These are phyloP conservation scores for Ditula angustiorana DNA, from an alignment of 2,888 invertebrate species.

Conservation along the genomic window DNA sequence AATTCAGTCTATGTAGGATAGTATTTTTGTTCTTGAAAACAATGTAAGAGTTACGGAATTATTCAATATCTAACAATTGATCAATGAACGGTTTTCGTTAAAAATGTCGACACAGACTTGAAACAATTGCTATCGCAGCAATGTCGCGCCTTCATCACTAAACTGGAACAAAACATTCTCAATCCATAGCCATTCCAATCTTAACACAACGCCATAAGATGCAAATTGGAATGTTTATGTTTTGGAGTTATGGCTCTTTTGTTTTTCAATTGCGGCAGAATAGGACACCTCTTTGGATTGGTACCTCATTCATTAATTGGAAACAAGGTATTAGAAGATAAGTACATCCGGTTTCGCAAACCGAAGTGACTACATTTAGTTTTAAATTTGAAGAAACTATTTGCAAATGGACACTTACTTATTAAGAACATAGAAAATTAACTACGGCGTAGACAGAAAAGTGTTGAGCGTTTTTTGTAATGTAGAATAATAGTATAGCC, in stretches of 20 bases:
- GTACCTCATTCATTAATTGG: constrained; percentile 37
- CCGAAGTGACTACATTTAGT: not conserved
- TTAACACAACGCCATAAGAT: not conserved
- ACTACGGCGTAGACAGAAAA: no score
- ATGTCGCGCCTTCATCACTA: constrained; percentile 8
- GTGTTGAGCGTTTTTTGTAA: not conserved
- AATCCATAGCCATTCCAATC: not conserved
- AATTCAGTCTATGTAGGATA: not conserved
- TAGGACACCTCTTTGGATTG: constrained; percentile 33
- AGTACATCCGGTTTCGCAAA: constrained; percentile 29
- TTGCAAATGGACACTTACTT: not conserved
- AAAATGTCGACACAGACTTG: constrained; percentile 27
- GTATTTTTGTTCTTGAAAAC: not conserved
- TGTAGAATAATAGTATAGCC: not conserved
- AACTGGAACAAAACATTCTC: not conserved
- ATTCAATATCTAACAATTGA: not conserved
- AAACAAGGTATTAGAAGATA: constrained; percentile 33
- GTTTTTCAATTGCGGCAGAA: constrained; percentile 10
- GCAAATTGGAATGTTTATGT: not conserved
- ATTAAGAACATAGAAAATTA: not conserved
- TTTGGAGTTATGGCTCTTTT: constrained; percentile 1
- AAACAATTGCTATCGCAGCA: constrained; percentile 29
- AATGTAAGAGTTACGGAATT: not conserved
- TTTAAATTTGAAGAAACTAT: constrained; percentile 1
- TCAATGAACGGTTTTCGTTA: constrained; percentile 33